phyloP scores from a whole-genome alignment of 2,113 vertebrate genomes.

The Pitta sordida region DNA sequence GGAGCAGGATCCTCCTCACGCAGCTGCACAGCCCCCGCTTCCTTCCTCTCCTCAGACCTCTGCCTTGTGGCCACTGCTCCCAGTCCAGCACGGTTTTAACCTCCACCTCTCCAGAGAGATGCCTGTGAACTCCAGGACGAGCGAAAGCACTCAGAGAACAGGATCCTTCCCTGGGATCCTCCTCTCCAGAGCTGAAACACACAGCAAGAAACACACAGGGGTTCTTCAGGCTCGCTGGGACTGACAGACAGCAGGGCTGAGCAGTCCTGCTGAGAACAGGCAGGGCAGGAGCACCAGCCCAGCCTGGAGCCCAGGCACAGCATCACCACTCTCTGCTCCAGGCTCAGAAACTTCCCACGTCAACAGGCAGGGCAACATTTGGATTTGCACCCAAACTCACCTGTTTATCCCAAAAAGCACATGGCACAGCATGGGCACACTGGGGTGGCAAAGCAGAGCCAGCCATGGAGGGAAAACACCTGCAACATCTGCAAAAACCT shows the following conservation, averaged over 20 bases:
- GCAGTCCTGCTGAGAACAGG: background rate
- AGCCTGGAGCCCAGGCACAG: background rate
- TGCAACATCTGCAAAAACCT: background rate
- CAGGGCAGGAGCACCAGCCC: background rate
- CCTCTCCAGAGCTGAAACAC: background rate
- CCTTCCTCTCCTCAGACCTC: constrained; percentile 10
- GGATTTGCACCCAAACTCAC: background rate
- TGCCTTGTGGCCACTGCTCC: background rate
- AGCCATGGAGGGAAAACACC: background rate
- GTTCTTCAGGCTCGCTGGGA: background rate
- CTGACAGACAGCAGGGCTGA: background rate
- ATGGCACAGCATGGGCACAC: fast-evolving
- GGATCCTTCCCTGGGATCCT: fast-evolving
- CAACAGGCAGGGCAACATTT: background rate
- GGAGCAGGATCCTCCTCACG: background rate
- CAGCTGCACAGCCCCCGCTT: constrained; percentile 19
- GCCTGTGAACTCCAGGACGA: fast-evolving
- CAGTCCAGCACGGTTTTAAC: fast-evolving
- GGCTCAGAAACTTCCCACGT: background rate
- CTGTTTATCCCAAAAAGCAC: background rate
- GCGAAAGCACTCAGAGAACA: fast-evolving
- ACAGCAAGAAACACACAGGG: background rate
- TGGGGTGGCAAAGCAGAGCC: fast-evolving
- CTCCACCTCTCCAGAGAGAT: background rate
- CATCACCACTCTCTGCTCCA: background rate